A percentile compares a stretch with the other conserved stretches of the same genome.
phyloP scores from a whole-genome alignment of 2,113 vertebrate species.

The Myotis brandtii region DNA sequence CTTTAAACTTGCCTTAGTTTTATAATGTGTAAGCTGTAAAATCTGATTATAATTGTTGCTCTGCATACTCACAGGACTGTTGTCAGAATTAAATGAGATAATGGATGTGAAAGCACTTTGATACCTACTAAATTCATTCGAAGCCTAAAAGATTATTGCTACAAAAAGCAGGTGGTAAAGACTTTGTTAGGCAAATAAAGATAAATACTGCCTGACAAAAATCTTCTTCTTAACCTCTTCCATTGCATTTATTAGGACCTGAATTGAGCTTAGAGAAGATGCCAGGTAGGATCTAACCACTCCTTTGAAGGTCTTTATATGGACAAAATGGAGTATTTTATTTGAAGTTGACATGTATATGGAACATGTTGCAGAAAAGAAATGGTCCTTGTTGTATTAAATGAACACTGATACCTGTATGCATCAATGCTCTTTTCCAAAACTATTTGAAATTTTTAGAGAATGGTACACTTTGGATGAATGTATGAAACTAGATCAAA shows the following conservation, averaged over 20 bases:
- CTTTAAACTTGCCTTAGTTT: neutral
- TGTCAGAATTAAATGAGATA: neutral
- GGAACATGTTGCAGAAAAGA: neutral
- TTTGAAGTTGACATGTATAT: neutral
- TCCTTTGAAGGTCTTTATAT: neutral
- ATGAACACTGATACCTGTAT: neutral
- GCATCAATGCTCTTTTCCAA: neutral
- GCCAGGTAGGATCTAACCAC: neutral
- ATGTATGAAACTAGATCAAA: slow-evolving; percentile 40
- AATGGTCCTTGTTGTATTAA: neutral
- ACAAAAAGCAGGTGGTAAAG: neutral
- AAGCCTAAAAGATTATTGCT: neutral
- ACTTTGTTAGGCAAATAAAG: neutral
- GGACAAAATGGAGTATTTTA: neutral
- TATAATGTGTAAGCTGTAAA: neutral
- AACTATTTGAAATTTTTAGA: neutral
- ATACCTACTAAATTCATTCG: slow-evolving; percentile 8
- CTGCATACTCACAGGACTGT: neutral
- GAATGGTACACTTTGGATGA: neutral
- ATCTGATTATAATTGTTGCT: neutral
- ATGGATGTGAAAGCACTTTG: neutral
- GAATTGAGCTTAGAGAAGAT: neutral
- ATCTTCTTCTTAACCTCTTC: neutral
- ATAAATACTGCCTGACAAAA: neutral
- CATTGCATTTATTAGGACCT: neutral